Base-by-base conservation (phyloP, 2,888 invertebrate species). In the Amblyteles armatorius region DNA sequence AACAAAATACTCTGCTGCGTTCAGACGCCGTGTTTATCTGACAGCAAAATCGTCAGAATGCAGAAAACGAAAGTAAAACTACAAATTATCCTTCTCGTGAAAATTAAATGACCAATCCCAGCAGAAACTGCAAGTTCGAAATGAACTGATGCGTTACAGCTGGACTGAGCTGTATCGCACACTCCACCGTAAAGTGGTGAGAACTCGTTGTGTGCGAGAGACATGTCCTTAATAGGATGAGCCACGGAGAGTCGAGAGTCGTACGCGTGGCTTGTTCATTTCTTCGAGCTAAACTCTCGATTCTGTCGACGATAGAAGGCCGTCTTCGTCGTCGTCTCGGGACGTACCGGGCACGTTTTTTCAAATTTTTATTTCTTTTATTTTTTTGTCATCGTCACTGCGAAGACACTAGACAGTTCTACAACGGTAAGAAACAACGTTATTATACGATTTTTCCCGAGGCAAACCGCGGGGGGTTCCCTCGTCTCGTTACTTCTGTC, bases 181-280 rank as follows among this genome's bases (percentile, higher is more conserved):
- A 78, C 63, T 81, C 69, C 29, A 74, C 78, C 71, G 60, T 74
- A 57, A 19, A 73, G 81, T 84, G 81, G 63, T 78, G 78, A 84
- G 81, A 81, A 84, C 84, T 78, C 73, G 84, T 77, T 77, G 80
- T 69, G 73, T 33, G 36, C 83, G 60, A 69, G 73, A 67, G 57
- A 74, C 81, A 84, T 81, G 81, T 84, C 84, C 81, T 84, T 84
- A 84, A 84, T 81, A 84, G 81, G 84, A 44, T 55, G 84, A 81
- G 55, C 60, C 80, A 65, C 74, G 48, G 26, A 22, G 72, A 52
- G 79, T 33, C 48, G 52, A 22, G 16, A 72, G 71, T 33, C 33
- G 79, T 72, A 77, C 81, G 44, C 67, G 84, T 81, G 44, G 82
- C 82, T 85, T 81, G 83, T 89, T 63, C 79, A 40, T 82, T 82